phyloP scores from a whole-genome alignment of 2,113 vertebrate species.

The Cepphus grylle region DNA sequence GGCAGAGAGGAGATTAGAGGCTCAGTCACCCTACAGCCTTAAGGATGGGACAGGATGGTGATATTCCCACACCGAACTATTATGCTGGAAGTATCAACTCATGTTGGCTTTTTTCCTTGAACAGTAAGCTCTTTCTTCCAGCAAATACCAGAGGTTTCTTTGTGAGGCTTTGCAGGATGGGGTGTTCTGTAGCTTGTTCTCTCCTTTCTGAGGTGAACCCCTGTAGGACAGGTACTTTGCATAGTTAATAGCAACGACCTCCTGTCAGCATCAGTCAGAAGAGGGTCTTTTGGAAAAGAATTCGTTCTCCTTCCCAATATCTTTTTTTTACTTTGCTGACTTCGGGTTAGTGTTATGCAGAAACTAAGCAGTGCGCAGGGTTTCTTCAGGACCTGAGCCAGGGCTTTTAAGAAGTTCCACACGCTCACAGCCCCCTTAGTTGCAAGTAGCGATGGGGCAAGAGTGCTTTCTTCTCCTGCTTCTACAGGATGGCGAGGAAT shows the following conservation, averaged over 20 bases:
- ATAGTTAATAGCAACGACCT: background rate
- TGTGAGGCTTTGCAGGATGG: background rate
- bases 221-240: background rate
- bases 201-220: background rate
- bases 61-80: background rate
- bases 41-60: background rate
- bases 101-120: background rate
- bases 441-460: constrained; percentile 20
- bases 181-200: background rate
- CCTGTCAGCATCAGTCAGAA: background rate
- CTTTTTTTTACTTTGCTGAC: background rate
- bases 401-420: background rate
- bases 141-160: background rate
- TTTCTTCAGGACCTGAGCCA: background rate
- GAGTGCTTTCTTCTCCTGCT: constrained; percentile 60
- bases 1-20: background rate
- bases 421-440: background rate
- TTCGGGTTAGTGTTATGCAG: background rate
- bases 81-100: background rate
- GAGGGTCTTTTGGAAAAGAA: background rate
- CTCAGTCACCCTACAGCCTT: background rate
- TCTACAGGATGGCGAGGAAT: constrained; percentile 43
- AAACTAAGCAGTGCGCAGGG: background rate
- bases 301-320: background rate
- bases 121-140: background rate